Evolutionary conservation across 2,113 vertebrate species (phyloP).

Genomic region (Ophiodon elongatus): DNA sequence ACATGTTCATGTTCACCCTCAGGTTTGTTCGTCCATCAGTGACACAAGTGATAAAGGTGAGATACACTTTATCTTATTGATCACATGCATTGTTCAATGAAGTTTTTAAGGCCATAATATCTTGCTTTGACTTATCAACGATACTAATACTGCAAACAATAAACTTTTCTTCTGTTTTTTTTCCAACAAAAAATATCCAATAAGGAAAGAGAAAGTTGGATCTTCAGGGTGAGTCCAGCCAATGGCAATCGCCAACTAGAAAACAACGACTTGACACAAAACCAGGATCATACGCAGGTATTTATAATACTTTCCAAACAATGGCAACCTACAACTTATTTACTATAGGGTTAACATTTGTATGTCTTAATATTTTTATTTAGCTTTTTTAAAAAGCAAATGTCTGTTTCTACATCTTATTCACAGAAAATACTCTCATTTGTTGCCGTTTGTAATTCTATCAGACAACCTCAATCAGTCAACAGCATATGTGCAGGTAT

Average conservation of each 20-base stretch:
- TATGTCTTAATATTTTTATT: background rate
- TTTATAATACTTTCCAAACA: slow-evolving; percentile 6
- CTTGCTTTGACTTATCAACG: background rate
- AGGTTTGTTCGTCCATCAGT: slow-evolving; percentile 13
- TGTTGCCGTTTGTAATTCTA: no score
- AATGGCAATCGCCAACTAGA: background rate
- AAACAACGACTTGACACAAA: background rate
- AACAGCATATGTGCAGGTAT: no score
- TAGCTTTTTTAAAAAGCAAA: background rate
- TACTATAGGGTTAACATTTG: background rate
- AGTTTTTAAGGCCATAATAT: background rate
- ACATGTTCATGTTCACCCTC: slow-evolving; percentile 6
- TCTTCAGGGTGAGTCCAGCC: background rate
- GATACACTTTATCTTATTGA: background rate
- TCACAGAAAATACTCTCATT: background rate
- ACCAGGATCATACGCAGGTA: background rate
- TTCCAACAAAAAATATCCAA: background rate
- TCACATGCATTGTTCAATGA: background rate
- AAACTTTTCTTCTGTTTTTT: background rate
- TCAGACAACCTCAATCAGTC: no score
- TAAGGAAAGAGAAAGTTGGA: slow-evolving; percentile 31
- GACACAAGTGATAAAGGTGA: slow-evolving; percentile 1
- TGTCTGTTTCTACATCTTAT: background rate
- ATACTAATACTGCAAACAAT: no score
- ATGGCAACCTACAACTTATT: background rate